Conservation (phyloP, 2,113 vertebrate genomes). For the Corynorhinus townsendii region DNA sequence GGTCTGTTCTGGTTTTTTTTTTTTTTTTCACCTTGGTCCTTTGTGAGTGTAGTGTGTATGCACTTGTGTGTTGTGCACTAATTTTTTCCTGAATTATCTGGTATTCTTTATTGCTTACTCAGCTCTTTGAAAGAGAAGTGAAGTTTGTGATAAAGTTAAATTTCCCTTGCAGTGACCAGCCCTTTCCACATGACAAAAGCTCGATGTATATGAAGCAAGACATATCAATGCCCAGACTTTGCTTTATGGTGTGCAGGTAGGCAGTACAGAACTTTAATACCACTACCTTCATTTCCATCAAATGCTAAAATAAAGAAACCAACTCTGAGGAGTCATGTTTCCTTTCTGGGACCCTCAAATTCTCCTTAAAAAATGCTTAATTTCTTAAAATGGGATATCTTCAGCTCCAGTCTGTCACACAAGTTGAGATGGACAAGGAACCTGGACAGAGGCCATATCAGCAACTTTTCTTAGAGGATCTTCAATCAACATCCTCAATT, state of each 20-base stretch:
- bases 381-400: background rate
- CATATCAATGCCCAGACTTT: too few relatives aligned
- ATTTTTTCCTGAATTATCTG: background rate
- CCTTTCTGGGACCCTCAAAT: background rate
- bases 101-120: background rate
- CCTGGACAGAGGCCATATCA: background rate
- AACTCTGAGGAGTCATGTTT: background rate
- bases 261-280: background rate
- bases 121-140: background rate
- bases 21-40: background rate
- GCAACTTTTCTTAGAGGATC: background rate
- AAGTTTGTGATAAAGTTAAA: too few relatives aligned
- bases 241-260: background rate
- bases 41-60: background rate
- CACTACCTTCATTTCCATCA: background rate
- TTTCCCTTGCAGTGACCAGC: too few relatives aligned
- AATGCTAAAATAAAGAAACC: background rate
- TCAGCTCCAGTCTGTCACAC: background rate
- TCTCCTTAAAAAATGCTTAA: background rate
- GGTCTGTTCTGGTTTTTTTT: too few relatives aligned
- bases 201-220: background rate
- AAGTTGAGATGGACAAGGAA: background rate
- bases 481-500: background rate
- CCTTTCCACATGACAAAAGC: background rate
- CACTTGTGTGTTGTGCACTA: background rate